Evolutionary conservation across 2,888 invertebrate species (phyloP), one percentile per base, ranked within the genome.

Genomic region (Trissolcus brochymenae): DNA sequence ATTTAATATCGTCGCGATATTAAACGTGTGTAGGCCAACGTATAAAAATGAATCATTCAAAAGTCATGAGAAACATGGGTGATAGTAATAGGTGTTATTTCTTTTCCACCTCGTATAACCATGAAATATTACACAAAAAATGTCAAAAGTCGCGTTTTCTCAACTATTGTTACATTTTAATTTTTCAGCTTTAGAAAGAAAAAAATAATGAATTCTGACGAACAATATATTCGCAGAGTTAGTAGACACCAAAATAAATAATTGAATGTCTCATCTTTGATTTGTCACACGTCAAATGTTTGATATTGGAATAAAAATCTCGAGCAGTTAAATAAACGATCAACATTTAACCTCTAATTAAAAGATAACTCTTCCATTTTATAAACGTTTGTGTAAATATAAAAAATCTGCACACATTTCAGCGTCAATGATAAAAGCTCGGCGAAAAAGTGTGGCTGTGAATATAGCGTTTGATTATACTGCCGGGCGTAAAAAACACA

Each of bases 1-100:
- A 41, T 70, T 68, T 60, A 70, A 65, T 65, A 60, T 59, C 41
- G 14, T 43, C 35, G 43, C 49, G 16, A 53, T 73, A 66, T 60
- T 66, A 55, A 65, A 72, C 54, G 59, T 29, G 55, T 66, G 41
- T 25, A 55, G 59, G 14, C n/a, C 41, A 66, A 73, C 56, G 56
- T 35, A 50, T 53, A 49, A 49, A 62, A 62, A 4, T 53, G 46
- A 49, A 68, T 70, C 65, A 70, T 76, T 70, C 60, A 68, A 64
- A n/a, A 68, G 51, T 57, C 59, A 64, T 59, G 51, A 59, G 64
- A 17, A 25, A 68, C 19, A n/a, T n/a, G 25, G 49, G 16, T 43
- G 75, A 64, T 68, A 59, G 57, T 68, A 64, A 75, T 75, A 68
- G 55, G 55, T 55, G 43, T 59, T 41, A 65, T 65, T 70, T 65